phyloP scores from a whole-genome alignment of 2,888 invertebrate species.

The Lepidonotus clava region DNA sequence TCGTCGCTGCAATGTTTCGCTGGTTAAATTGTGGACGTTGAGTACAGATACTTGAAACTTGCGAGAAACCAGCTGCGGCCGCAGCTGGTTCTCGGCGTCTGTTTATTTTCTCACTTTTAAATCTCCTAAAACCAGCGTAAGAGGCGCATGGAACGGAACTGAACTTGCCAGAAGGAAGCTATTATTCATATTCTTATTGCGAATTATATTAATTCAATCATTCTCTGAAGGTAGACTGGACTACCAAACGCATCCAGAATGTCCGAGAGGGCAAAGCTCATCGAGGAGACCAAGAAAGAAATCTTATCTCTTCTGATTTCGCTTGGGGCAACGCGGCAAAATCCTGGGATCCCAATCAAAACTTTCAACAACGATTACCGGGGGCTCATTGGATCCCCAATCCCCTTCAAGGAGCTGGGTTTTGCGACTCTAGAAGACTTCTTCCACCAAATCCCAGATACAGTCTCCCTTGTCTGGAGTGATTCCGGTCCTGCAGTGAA shows the following conservation, averaged over 20 bases:
- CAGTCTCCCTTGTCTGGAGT: neutral
- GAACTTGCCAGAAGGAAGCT: too few species aligned
- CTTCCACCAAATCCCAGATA: slow-evolving; percentile 27
- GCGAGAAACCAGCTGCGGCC: too few species aligned
- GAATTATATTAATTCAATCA: too few species aligned
- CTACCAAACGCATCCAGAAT: neutral
- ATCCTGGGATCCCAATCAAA: neutral
- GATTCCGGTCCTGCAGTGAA: neutral
- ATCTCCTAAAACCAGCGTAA: too few species aligned
- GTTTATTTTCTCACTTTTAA: too few species aligned
- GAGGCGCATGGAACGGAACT: too few species aligned
- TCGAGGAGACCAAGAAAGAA: slow-evolving; percentile 31
- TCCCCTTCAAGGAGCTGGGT: slow-evolving; percentile 33
- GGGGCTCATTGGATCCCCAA: neutral
- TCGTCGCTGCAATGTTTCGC: too few species aligned
- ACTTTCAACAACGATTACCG: slow-evolving; percentile 24
- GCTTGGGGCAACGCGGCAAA: neutral
- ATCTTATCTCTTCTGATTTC: neutral
- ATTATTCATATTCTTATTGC: too few species aligned
- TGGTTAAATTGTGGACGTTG: too few species aligned
- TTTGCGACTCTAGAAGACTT: slow-evolving; percentile 29
- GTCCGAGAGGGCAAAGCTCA: neutral
- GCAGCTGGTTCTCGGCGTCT: too few species aligned
- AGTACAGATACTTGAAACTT: too few species aligned
- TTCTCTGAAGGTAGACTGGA: neutral